Evolutionary conservation across 2,797 vertebrate species (phyloP), one percentile per base, ranked within the genome.

Genomic region (Danio choprae): DNA sequence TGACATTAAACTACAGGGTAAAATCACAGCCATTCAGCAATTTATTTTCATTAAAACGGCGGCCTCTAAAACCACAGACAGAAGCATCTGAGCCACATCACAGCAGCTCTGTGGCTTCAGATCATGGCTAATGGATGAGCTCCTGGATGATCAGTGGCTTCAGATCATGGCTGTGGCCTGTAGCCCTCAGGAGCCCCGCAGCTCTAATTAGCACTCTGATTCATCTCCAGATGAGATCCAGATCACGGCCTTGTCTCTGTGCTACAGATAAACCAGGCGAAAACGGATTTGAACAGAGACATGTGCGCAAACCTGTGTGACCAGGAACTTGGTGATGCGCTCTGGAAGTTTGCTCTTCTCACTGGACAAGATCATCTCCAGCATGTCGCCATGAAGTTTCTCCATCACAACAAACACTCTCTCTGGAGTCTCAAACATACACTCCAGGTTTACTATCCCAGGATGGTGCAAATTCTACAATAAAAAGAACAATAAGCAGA

Each of bases 331-430:
- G 15, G 97, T 97, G 91, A 98, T 95, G 88, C 95, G 95, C 86
- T 99, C 97, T 20, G 97, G 97, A 88, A 99, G 90, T 77, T 96
- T 95, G 83, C 97, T 97, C 80, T 97, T 98, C 94, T 99, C 97
- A 87, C 96, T 98, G 89, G 97, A 98, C 90, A 99, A 93, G 90
- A 99, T 97, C 96, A 99, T 97, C 92, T 99, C 97, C 91, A 99
- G 89, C 97, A 99, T 99, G 92, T 98, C 97, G 86, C 97, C 97
- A 84, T 98, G 97, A 85, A 99, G 96, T 90, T 99, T 99, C 92
- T 99, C 97, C 97, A 99, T 99, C 89, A 99, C 96, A 77, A 99
- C 97, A 85, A 99, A 98, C 82, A 97, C 97, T 84, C 96, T 92
- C 92, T 98, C 97, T 0, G 94, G 95, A 0, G 97, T 99, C 91